A percentile compares a stretch with the other conserved stretches of the same genome.
These are phyloP conservation scores for Tolmerus cingulatus DNA, from an alignment of 2,888 invertebrate genomes.

Conservation along the genomic window DNA sequence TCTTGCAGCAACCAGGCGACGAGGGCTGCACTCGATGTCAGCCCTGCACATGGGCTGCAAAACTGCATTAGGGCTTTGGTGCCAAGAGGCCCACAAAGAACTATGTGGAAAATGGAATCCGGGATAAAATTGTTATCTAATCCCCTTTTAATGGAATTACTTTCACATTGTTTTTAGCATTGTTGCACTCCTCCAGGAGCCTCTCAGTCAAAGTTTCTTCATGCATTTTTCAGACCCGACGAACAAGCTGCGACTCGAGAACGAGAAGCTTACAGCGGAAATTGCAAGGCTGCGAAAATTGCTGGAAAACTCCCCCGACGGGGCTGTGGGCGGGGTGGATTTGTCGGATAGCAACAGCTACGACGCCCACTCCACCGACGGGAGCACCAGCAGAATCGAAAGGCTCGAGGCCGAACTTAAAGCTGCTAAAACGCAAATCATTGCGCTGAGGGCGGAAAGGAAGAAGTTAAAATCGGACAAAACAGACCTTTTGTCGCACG, in stretches of 20 bases:
- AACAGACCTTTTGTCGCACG: constrained; percentile 90
- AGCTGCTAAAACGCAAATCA: constrained; percentile 59
- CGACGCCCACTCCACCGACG: constrained; percentile 62
- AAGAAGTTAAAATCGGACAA: constrained; percentile 93
- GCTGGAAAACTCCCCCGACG: constrained; percentile 69
- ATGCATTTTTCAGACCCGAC: constrained; percentile 53
- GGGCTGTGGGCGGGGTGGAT: constrained; percentile 66
- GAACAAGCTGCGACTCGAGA: constrained; percentile 69
- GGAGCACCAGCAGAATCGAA: constrained; percentile 64
- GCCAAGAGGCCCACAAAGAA: background rate
- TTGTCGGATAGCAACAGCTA: constrained; percentile 60
- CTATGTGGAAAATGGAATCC: constrained; percentile 6
- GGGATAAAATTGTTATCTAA: background rate
- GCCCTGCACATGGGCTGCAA: background rate
- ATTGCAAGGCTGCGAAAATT: constrained; percentile 59
- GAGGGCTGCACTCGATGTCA: background rate
- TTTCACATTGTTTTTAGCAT: background rate
- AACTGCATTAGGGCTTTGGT: background rate
- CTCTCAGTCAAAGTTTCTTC: background rate
- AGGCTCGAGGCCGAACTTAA: constrained; percentile 64
- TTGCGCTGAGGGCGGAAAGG: constrained; percentile 86
- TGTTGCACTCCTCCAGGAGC: background rate
- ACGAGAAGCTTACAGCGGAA: constrained; percentile 73
- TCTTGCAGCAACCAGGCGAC: background rate
- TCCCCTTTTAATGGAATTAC: constrained; percentile 26